A percentile compares a stretch with the other conserved stretches of the same genome.
These are phyloP conservation scores for Mustelus asterias DNA, from an alignment of 2,113 vertebrate species.

Conservation along the genomic window DNA sequence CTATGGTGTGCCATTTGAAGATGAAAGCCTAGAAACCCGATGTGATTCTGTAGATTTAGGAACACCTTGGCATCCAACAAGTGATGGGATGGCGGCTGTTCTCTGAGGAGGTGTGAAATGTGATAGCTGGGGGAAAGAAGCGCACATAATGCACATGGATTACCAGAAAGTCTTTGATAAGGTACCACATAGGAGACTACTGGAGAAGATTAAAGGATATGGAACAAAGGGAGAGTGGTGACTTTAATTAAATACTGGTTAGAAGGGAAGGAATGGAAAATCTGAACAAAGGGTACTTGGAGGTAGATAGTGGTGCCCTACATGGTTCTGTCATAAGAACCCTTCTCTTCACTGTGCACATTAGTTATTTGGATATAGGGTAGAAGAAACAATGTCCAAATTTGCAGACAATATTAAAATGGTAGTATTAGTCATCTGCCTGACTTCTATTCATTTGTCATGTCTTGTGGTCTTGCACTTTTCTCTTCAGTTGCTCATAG, in stretches of 20 bases:
- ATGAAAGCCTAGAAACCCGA: not conserved
- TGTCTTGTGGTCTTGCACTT: too few relatives aligned
- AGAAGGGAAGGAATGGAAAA: not conserved
- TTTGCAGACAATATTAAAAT: too few relatives aligned
- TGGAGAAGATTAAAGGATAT: not conserved
- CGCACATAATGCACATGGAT: not conserved
- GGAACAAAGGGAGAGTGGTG: not conserved
- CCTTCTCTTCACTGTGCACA: too few relatives aligned
- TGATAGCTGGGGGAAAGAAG: not conserved
- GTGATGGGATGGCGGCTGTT: not conserved
- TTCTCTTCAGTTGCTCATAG: too few relatives aligned
- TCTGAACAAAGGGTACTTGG: too few relatives aligned
- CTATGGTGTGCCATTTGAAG: not conserved
- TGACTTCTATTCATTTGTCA: too few relatives aligned
- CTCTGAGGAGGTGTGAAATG: not conserved
- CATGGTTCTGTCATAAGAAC: too few relatives aligned
- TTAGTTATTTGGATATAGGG: too few relatives aligned
- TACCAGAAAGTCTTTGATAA: not conserved
- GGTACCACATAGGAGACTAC: not conserved
- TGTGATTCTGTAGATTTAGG: not conserved
- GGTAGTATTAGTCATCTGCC: too few relatives aligned
- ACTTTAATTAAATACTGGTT: not conserved
- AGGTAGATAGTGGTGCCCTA: too few relatives aligned
- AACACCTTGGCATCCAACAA: not conserved
- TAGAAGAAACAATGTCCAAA: too few relatives aligned